A percentile compares a stretch with the other conserved stretches of the same genome.
phyloP scores from a whole-genome alignment of 2,797 vertebrate species.

The Pseudochaenichthys georgianus region DNA sequence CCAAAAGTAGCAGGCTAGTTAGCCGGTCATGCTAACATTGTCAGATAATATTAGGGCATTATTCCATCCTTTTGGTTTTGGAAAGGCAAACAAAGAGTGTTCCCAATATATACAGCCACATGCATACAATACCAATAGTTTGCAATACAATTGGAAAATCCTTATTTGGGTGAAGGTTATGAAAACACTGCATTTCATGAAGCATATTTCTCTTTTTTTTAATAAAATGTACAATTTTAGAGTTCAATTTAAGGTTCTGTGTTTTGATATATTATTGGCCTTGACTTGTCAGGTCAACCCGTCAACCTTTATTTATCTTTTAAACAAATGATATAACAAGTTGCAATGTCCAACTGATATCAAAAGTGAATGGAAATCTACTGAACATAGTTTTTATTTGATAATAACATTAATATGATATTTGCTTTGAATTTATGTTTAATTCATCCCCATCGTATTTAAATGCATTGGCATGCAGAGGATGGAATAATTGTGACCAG shows the following conservation, averaged over 20 bases:
- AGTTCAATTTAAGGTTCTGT: background rate
- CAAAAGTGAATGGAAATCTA: slow-evolving; percentile 31
- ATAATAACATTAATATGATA: slow-evolving; percentile 71
- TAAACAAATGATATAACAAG: slow-evolving; percentile 3
- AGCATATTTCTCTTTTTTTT: background rate
- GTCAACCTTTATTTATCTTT: background rate
- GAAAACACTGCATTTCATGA: background rate
- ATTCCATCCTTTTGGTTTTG: background rate
- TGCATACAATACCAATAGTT: no score
- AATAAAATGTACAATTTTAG: background rate
- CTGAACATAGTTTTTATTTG: slow-evolving; percentile 51
- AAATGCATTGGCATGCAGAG: slow-evolving; percentile 71
- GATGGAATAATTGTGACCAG: slow-evolving; percentile 69
- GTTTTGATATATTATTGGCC: background rate
- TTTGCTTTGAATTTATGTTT: slow-evolving; percentile 74
- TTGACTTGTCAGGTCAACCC: background rate
- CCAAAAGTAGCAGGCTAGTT: slow-evolving; percentile 1
- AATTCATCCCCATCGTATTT: slow-evolving; percentile 68
- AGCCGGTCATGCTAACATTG: background rate
- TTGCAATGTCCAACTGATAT: slow-evolving; percentile 9
- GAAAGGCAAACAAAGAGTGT: background rate
- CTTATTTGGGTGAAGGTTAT: background rate
- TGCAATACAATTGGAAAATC: background rate
- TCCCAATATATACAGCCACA: background rate
- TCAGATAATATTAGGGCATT: background rate